phyloP scores from a whole-genome alignment of 2,797 vertebrate genomes.

The Mionectes olivaceus region DNA sequence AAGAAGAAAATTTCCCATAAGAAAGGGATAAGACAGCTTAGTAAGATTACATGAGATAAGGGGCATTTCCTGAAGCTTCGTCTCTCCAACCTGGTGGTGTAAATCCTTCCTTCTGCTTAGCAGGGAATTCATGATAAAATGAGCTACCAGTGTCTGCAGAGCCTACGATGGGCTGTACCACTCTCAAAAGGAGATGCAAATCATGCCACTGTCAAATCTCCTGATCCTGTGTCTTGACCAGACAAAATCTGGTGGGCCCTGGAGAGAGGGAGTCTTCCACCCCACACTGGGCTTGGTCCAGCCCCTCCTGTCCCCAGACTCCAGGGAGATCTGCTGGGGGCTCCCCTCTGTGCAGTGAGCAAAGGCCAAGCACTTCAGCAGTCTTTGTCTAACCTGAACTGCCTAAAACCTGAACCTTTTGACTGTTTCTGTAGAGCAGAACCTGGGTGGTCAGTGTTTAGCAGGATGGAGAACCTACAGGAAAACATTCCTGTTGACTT shows the following conservation, averaged over 20 bases:
- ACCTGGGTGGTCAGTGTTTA: not conserved
- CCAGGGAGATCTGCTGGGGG: not conserved
- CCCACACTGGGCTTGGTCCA: not conserved
- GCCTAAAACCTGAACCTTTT: not conserved
- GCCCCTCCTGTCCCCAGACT: not conserved
- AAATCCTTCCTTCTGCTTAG: not conserved
- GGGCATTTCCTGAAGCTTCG: not conserved
- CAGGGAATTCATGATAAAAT: not conserved
- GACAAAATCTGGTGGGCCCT: not conserved
- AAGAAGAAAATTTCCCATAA: not conserved
- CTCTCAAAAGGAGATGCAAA: not conserved
- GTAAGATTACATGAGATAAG: not conserved
- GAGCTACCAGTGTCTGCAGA: not conserved
- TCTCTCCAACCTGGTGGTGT: not conserved
- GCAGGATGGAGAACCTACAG: not conserved
- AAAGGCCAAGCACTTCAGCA: not conserved
- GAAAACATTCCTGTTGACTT: not conserved
- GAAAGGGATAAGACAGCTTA: not conserved
- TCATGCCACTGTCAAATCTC: not conserved
- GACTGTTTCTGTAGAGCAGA: not conserved
- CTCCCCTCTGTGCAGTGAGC: not conserved
- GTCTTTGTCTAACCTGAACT: not conserved
- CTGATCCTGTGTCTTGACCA: not conserved
- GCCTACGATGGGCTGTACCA: accelerated
- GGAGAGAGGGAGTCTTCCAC: not conserved